A percentile compares a stretch with the other conserved stretches of the same genome.
Conservation (phyloP, 2,113 vertebrate genomes). For the Nibea albiflora region DNA sequence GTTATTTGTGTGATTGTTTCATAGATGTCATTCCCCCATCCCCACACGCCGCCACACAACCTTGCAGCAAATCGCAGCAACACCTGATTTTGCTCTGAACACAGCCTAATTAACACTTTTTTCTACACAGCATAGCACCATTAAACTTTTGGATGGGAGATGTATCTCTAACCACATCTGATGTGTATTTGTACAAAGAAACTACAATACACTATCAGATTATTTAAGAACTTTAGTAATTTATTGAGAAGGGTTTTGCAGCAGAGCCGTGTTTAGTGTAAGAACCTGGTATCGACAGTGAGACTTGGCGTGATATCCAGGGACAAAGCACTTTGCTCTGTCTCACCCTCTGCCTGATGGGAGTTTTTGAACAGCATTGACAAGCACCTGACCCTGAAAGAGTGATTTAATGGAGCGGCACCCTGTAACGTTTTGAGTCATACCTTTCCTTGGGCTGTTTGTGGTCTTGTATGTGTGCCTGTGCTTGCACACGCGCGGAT, state of each 20-base stretch:
- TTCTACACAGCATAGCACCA: no score
- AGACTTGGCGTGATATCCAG: conserved; percentile 8
- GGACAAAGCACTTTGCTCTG: neutral
- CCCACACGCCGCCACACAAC: no score
- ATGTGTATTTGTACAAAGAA: neutral
- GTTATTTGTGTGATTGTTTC: no score
- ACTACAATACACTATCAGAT: neutral
- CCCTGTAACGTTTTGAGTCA: conserved; percentile 48
- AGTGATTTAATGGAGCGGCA: conserved; percentile 63
- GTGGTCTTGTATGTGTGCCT: neutral
- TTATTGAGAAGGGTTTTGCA: neutral
- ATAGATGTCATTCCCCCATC: no score
- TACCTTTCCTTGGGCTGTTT: conserved; percentile 57
- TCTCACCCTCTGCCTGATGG: conserved; percentile 23
- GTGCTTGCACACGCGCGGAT: conserved; percentile 15
- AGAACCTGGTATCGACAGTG: conserved; percentile 1
- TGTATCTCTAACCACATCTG: neutral
- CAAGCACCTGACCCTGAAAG: conserved; percentile 60
- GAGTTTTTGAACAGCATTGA: conserved; percentile 48
- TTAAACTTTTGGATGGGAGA: neutral
- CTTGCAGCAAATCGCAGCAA: no score
- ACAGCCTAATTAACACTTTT: no score
- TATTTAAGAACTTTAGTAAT: neutral
- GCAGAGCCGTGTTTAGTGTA: neutral
- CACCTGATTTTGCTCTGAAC: no score